Conservation (phyloP, 2,888 invertebrate genomes). For the Lasioglossum lativentre region DNA sequence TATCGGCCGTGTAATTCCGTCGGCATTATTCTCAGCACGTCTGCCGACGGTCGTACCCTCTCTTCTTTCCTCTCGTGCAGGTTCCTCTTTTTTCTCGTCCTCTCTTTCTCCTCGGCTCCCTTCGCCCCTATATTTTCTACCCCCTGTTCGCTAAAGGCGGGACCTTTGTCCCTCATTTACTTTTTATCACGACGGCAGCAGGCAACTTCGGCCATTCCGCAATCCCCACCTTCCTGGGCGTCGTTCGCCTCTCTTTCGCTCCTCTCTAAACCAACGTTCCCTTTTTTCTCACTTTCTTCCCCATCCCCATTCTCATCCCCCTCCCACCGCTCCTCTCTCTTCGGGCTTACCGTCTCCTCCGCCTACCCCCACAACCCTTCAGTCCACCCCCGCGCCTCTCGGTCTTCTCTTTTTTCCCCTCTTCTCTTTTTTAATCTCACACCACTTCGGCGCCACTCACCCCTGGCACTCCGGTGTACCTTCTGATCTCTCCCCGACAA, state of each 20-base stretch:
- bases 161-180: constrained; percentile 84
- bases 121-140: constrained; percentile 67
- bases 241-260: constrained; percentile 41
- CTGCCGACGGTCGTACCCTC: constrained; percentile 76
- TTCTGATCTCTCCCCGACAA: constrained; percentile 66
- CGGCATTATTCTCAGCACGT: constrained; percentile 84
- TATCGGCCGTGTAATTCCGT: constrained; percentile 81
- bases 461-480: constrained; percentile 46
- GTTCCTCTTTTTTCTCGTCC: constrained; percentile 7
- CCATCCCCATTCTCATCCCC: too few relatives aligned
- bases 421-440: constrained; percentile 50
- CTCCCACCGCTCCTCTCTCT: not conserved
- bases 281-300: constrained; percentile 18
- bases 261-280: constrained; percentile 50
- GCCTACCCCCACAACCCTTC: constrained; percentile 2
- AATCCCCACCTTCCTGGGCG: constrained; percentile 52
- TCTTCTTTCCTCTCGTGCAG: not conserved
- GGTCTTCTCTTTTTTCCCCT: constrained; percentile 2
- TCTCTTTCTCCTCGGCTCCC: constrained; percentile 22
- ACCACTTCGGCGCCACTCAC: constrained; percentile 57
- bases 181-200: constrained; percentile 81
- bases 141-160: constrained; percentile 68
- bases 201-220: constrained; percentile 73
- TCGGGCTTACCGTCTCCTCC: not conserved
- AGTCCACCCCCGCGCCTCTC: not conserved